Percentiles rank a stretch among this genome's conserved stretches.
These are phyloP conservation scores for Premnoplex brunnescens DNA, from an alignment of 2,797 vertebrate species.

Conservation along the genomic window DNA sequence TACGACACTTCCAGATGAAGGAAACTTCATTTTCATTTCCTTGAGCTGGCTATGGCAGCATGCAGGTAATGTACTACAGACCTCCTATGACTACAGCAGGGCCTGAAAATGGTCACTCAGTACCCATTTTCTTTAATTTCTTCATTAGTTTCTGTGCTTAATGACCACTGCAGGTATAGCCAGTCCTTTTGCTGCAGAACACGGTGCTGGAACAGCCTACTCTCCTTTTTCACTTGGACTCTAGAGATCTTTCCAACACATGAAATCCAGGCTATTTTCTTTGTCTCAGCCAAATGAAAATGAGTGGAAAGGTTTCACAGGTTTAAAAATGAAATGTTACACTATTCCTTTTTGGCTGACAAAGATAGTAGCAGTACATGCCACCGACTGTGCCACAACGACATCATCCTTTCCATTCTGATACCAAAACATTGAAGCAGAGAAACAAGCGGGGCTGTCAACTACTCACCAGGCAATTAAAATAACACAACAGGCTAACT, in stretches of 20 bases:
- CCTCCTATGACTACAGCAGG: background rate
- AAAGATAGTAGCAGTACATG: constrained; percentile 17
- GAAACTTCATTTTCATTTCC: background rate
- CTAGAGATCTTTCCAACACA: background rate
- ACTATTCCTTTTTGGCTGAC: background rate
- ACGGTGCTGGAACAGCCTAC: background rate
- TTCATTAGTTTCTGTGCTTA: background rate
- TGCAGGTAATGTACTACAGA: background rate
- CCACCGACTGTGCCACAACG: constrained; percentile 27
- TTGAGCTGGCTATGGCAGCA: background rate
- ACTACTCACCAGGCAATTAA: constrained; percentile 19
- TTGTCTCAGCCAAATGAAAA: background rate
- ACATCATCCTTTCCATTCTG: background rate
- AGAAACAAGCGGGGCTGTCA: background rate
- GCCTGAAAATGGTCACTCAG: background rate
- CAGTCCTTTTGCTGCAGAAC: background rate
- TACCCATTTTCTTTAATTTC: background rate
- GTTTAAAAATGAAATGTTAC: constrained; percentile 16
- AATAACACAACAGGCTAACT: constrained; percentile 35
- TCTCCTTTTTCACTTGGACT: background rate
- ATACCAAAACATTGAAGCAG: background rate
- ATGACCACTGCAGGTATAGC: background rate
- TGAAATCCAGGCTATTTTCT: background rate
- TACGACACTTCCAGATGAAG: background rate
- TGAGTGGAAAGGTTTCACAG: constrained; percentile 13